Conservation (phyloP, 2,113 vertebrate genomes). For the Trematocara variabile region DNA sequence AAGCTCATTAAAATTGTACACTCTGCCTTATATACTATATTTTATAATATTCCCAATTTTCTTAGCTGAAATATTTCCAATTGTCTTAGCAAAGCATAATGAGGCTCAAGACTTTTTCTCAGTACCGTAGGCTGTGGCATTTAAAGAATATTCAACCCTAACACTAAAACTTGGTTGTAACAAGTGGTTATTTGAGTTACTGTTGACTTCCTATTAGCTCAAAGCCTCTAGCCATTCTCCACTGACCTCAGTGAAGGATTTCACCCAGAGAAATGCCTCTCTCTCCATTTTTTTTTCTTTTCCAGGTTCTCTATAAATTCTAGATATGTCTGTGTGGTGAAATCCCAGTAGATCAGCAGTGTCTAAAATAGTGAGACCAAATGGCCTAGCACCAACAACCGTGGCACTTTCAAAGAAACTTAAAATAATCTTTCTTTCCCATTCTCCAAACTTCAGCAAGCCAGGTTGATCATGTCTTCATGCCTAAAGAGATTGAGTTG, state of each 20-base stretch:
- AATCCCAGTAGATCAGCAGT: background rate
- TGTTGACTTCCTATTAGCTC: background rate
- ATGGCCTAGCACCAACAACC: background rate
- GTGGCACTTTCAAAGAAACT: fast-evolving
- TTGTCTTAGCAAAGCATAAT: background rate
- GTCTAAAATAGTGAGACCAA: background rate
- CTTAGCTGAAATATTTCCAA: background rate
- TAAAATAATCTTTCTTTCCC: background rate
- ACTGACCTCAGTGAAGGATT: background rate
- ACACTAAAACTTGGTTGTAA: background rate
- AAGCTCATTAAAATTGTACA: background rate
- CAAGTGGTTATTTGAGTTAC: background rate
- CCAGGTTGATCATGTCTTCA: background rate
- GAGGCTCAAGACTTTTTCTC: background rate
- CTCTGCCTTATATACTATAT: background rate
- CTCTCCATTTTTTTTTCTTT: background rate
- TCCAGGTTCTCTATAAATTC: background rate
- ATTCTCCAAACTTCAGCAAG: background rate
- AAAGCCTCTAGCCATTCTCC: background rate
- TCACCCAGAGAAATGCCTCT: background rate
- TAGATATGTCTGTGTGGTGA: background rate
- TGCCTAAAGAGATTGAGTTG: background rate
- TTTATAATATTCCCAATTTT: background rate
- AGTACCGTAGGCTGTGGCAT: background rate
- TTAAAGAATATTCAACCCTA: background rate